phyloP scores from a whole-genome alignment of 2,888 invertebrate species.

The Drosophila fungiperda region DNA sequence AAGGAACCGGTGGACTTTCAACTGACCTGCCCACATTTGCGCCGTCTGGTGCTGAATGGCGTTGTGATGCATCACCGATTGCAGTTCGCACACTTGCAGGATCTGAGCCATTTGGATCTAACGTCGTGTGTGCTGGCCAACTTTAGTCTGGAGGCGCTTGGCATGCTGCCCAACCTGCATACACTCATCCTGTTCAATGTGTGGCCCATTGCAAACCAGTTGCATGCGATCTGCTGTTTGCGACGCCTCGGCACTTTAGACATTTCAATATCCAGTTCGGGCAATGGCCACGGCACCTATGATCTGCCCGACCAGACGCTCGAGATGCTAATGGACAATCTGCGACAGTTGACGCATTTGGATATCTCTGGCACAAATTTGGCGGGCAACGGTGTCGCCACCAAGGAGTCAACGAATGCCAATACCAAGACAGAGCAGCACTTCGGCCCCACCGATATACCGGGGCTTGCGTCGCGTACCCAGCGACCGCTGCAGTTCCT shows the following conservation, averaged over 20 bases:
- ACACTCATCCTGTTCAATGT: constrained; percentile 94
- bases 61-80: constrained; percentile 84
- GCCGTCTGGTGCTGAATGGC: constrained; percentile 83
- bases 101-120: constrained; percentile 83
- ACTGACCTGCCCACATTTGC: constrained; percentile 84
- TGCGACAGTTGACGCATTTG: constrained; percentile 92
- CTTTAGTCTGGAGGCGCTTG: constrained; percentile 85
- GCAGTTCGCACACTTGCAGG: constrained; percentile 82
- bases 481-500: constrained; percentile 93
- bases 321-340: constrained; percentile 89
- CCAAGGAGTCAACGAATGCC: constrained; percentile 83
- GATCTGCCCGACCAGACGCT: constrained; percentile 90
- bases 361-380: constrained; percentile 99
- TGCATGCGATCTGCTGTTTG: constrained; percentile 87
- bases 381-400: constrained; percentile 93
- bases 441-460: constrained; percentile 89
- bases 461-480: constrained; percentile 92
- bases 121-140: constrained; percentile 84
- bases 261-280: constrained; percentile 90
- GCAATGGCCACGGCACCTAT: constrained; percentile 89
- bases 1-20: constrained; percentile 88
- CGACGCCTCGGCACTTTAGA: constrained; percentile 90
- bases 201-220: constrained; percentile 87
- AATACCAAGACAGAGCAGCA: constrained; percentile 68
- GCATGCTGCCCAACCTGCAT: constrained; percentile 88